These are phyloP conservation scores for Piaya cayana DNA, from an alignment of 2,113 vertebrate genomes.

Conservation along the genomic window DNA sequence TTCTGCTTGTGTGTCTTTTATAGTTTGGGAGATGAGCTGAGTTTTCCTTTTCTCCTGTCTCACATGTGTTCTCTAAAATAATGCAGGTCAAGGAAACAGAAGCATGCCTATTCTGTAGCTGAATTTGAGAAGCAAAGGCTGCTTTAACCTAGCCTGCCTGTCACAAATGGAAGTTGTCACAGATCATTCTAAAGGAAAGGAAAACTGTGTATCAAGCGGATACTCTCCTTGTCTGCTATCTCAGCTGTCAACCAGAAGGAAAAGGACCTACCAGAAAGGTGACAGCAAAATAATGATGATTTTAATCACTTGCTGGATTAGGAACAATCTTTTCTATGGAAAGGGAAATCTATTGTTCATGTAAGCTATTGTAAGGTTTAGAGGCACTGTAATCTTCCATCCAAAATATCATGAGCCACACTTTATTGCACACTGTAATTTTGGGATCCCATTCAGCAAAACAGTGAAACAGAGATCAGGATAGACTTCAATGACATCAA, in stretches of 20 bases:
- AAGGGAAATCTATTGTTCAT: background rate
- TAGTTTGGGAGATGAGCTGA: background rate
- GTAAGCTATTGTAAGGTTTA: background rate
- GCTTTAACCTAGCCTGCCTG: background rate
- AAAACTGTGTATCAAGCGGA: background rate
- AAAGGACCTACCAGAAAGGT: background rate
- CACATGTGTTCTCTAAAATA: background rate
- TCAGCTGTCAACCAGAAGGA: conserved; percentile 9
- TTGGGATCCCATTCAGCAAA: background rate
- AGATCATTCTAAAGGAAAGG: background rate
- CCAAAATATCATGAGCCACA: background rate
- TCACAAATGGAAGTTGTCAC: background rate
- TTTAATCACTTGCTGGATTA: background rate
- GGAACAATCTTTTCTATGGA: background rate
- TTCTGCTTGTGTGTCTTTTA: background rate
- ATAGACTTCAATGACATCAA: background rate
- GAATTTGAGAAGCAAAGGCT: conserved; percentile 16
- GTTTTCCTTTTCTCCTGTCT: background rate
- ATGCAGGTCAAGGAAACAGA: conserved; percentile 30
- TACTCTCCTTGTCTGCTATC: conserved; percentile 9
- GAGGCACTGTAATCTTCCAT: background rate
- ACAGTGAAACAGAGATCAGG: background rate
- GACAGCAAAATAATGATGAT: conserved; percentile 26
- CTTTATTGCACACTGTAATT: background rate
- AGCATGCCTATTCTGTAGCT: background rate